These are phyloP conservation scores for Myzus persicae DNA, from an alignment of 1,140 invertebrate species.

Conservation along the genomic window DNA sequence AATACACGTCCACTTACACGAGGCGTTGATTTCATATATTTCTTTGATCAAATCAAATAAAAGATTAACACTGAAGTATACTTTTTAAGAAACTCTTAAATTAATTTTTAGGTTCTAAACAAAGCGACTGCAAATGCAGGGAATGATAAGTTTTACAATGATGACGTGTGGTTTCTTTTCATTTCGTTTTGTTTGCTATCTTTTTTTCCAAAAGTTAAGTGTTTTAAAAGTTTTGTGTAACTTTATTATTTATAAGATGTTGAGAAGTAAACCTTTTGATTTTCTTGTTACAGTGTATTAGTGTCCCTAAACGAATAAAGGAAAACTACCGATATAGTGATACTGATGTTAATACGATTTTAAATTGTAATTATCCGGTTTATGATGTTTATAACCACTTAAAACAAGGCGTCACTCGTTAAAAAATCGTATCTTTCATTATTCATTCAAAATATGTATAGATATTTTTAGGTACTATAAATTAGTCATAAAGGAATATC, in stretches of 20 bases:
- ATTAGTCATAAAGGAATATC: too few species aligned
- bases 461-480: too few species aligned
- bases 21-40: background rate
- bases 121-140: background rate
- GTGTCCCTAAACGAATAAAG: background rate
- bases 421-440: too few species aligned
- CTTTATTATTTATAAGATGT: background rate
- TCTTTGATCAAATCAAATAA: background rate
- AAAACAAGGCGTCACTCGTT: too few species aligned
- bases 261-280: background rate
- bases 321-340: background rate
- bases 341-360: background rate
- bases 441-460: too few species aligned
- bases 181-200: conserved; percentile 1
- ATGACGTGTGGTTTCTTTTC: background rate
- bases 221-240: background rate
- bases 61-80: background rate
- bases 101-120: background rate
- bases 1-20: background rate
- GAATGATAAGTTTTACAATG: background rate
- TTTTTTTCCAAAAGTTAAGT: conserved; percentile 5
- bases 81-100: background rate
- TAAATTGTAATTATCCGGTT: background rate
- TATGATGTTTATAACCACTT: background rate
- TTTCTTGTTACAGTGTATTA: background rate